Evolutionary conservation across 2,797 vertebrate species (phyloP), one percentile per base, ranked within the genome.

Genomic region (Onychomys torridus): DNA sequence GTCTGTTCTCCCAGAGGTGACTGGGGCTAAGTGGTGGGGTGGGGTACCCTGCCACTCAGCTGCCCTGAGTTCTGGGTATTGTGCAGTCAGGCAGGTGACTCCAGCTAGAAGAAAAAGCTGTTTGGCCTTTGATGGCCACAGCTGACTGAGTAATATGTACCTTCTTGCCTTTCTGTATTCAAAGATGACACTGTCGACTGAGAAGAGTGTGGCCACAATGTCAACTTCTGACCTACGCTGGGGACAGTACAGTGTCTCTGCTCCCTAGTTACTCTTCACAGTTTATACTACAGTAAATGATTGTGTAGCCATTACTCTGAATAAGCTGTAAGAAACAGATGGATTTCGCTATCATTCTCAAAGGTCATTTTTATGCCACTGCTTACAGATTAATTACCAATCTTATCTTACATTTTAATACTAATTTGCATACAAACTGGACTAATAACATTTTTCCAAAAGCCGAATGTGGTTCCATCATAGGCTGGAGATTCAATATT

Each of bases 111-210:
- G 85, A 90, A 87, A 93, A 89, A 69, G 57, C 69, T 14, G 0
- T 63, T 61, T 96, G 92, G 82, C 90, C 67, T 95, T 96, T 84
- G 95, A 91, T 88, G 96, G 91, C 21, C 91, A 43, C 91, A 17
- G 82, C 81, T 86, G 73, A 69, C 87, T 82, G 5, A 27, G 32
- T 32, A 73, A 67, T 40, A 27, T 82, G 55, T 32, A 25, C 73
- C 83, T 87, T 67, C 91, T 94, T 88, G 73, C 83, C 86, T 83
- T 91, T 89, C 87, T 69, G 87, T 89, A 88, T 86, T 96, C 84
- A n/a, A 29, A 90, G 87, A 73, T 46, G 65, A 29, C 81, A 52
- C 87, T 59, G 76, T 71, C 16, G 23, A 55, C 49, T 43, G 40
- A 73, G 63, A 43, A 85, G 49, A 87, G 71, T 5, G n/a, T 2